phyloP scores from a whole-genome alignment of 2,888 invertebrate genomes.

The Ophion slaviceki region DNA sequence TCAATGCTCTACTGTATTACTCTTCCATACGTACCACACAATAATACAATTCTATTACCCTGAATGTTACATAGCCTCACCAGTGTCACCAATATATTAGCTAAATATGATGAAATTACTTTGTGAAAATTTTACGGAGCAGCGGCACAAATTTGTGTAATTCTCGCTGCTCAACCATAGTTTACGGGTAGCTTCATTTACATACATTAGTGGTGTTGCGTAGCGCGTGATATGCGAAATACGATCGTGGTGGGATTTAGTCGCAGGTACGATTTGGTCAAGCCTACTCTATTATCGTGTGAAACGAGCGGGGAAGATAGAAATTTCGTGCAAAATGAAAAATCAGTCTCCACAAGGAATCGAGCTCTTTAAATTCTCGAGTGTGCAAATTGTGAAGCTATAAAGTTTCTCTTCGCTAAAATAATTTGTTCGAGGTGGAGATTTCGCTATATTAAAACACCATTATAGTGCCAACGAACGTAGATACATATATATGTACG shows the following conservation, averaged over 20 bases:
- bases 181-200: background rate
- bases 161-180: background rate
- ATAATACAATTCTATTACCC: no score
- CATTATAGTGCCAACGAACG: slow-evolving; percentile 7
- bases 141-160: background rate
- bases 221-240: no score
- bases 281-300: background rate
- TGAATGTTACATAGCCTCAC: no score
- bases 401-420: background rate
- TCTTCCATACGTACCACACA: no score
- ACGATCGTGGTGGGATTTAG: background rate
- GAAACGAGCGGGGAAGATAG: background rate
- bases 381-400: background rate
- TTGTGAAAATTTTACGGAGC: no score
- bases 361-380: background rate
- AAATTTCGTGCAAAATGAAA: background rate
- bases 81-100: no score
- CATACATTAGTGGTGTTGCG: background rate
- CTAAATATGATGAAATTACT: no score
- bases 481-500: background rate
- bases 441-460: slow-evolving; percentile 16
- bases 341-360: background rate
- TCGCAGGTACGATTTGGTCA: background rate
- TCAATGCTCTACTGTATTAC: no score
- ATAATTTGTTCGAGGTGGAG: background rate